Evolutionary conservation across 2,113 vertebrate genomes (phyloP).

Genomic region (Chaetorhynchus papuensis): DNA sequence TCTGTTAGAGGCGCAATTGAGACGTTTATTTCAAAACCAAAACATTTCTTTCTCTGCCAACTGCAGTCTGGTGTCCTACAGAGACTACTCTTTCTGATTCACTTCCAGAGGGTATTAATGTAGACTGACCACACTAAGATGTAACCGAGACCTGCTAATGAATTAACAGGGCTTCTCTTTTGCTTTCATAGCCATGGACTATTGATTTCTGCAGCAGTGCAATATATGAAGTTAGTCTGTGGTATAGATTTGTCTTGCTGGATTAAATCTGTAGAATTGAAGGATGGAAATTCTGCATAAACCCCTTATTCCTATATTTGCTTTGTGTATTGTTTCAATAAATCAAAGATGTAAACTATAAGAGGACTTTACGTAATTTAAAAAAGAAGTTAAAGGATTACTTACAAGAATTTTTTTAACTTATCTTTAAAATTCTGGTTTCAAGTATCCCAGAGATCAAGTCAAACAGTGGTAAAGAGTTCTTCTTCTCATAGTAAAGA

Average conservation of each 20-base stretch:
- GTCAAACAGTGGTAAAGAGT: neutral
- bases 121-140: neutral
- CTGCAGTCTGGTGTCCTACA: neutral
- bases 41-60: neutral
- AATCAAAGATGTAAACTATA: neutral
- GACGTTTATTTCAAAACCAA: neutral
- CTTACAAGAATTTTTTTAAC: neutral
- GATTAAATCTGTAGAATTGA: neutral
- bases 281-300: neutral
- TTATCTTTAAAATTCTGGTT: neutral
- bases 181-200: neutral
- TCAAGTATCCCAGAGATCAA: neutral
- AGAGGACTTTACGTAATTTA: neutral
- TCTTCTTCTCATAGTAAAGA: neutral
- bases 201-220: neutral
- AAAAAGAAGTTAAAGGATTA: neutral
- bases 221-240: neutral
- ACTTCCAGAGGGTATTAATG: neutral
- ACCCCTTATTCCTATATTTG: neutral
- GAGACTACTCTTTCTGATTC: neutral
- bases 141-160: neutral
- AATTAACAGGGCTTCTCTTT: neutral
- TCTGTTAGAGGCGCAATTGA: neutral
- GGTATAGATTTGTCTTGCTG: neutral
- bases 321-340: neutral